Base-by-base conservation (phyloP, 2,888 invertebrate genomes). In the Cheiracanthium punctorium region DNA sequence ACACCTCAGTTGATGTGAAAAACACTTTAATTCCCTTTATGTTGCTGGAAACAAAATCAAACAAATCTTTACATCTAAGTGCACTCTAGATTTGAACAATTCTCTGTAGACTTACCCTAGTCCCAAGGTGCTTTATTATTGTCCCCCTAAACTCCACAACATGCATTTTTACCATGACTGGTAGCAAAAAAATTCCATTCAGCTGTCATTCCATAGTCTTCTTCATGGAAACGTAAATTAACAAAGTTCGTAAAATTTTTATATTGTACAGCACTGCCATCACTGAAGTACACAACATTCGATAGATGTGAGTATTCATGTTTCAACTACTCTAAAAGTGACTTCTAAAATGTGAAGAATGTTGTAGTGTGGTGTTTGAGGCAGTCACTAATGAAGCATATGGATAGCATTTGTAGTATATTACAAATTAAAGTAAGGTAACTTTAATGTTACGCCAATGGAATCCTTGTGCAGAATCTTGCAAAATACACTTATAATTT, bases 201-300 rank as follows among this genome's bases (percentile, higher is more conserved):
- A n/a, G n/a, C n/a, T 20, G 64, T n/a, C 0, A 90, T 28, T 0
- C 80, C 73, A 74, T 89, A 90, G 71, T 90, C 90, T 1, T 33
- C n/a, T n/a, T 81, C 17, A 64, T 90, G 90, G 48, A 81, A 73
- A 12, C 86, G 71, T 4, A 90, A n/a, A n/a, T n/a, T n/a, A n/a
- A n/a, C n/a, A n/a, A n/a, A n/a, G 43, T 89, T 89, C 28, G 90
- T 90, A 37, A 24, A 85, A 43, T 90, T 90, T 67, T 90, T 90
- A 33, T 90, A 90, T 67, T 90, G 90, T 8, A 72, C 41, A 17
- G 88, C 89, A 69, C 80, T 76, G 10, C 90, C 90, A 81, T 90
- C 90, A 48, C 84, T n/a, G n/a, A n/a, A n/a, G n/a, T n/a, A n/a
- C n/a, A n/a, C n/a, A n/a, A n/a, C n/a, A n/a, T n/a, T n/a, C 80